phyloP scores from a whole-genome alignment of 2,113 vertebrate genomes.

The Pipra filicauda region DNA sequence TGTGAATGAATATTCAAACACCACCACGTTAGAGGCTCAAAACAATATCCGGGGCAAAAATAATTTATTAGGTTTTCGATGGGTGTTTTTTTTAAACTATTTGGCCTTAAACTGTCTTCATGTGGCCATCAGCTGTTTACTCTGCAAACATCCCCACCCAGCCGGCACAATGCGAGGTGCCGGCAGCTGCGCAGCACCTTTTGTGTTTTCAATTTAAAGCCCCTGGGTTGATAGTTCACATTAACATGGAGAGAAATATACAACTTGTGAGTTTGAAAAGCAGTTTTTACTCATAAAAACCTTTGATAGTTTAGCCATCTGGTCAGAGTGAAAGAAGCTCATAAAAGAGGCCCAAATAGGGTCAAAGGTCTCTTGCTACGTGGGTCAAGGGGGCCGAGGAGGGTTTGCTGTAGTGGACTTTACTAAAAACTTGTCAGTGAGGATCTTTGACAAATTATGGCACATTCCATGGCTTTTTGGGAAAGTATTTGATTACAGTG shows the following conservation, averaged over 20 bases:
- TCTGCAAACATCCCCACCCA: slow-evolving; percentile 65
- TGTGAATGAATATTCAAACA: not conserved
- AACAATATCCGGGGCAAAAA: slow-evolving; percentile 38
- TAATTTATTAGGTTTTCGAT: slow-evolving; percentile 63
- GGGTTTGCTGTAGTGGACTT: slow-evolving; percentile 87
- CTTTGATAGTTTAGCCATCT: slow-evolving; percentile 99
- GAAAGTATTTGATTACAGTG: slow-evolving; percentile 89
- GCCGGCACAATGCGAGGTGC: slow-evolving; percentile 48
- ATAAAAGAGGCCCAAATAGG: slow-evolving; percentile 94
- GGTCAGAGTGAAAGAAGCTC: slow-evolving; percentile 89
- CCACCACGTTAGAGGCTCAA: not conserved
- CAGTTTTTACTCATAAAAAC: slow-evolving; percentile 97
- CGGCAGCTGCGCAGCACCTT: slow-evolving; percentile 67
- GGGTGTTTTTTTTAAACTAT: slow-evolving; percentile 63
- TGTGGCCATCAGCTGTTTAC: slow-evolving; percentile 76
- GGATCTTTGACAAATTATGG: slow-evolving; percentile 95
- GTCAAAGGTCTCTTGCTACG: slow-evolving; percentile 91
- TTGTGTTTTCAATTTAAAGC: slow-evolving; percentile 72
- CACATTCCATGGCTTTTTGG: slow-evolving; percentile 84
- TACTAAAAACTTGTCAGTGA: slow-evolving; percentile 91
- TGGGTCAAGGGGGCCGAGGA: slow-evolving; percentile 89
- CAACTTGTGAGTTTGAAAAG: slow-evolving; percentile 81
- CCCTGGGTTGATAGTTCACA: slow-evolving; percentile 71
- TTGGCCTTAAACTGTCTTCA: slow-evolving; percentile 70
- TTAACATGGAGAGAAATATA: slow-evolving; percentile 87